Base-by-base conservation (phyloP, 2,797 vertebrate genomes). In the Acanthis flammea region DNA sequence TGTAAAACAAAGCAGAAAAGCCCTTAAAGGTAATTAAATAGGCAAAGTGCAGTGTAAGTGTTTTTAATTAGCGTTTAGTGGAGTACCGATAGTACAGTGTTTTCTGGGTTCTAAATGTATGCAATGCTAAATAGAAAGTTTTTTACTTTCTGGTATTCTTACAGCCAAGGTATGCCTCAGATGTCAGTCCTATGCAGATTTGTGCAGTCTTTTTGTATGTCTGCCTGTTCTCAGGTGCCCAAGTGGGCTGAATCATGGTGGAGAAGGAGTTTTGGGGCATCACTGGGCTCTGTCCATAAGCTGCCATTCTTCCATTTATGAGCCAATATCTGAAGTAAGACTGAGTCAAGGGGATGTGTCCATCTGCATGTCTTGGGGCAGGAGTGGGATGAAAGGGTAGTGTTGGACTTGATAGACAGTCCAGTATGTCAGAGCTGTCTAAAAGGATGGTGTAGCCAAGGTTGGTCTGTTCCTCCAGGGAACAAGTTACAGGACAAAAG, bases 361-460 rank as follows among this genome's bases (percentile, higher is more conserved):
- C 6, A 1, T 45, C 55, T 12, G 7, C 12, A 16, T 50, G n/a
- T 71, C 35, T 62, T 67, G 45, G 30, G 54, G 17, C 39, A 33
- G 39, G 30, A 47, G 18, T 14, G 13, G 28, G 66, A 23, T 33
- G 39, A 12, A 65, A 14, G 31, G 31, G 25, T 19, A 2, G 4
- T 18, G 11, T 13, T 70, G 35, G n/a, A 27, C 11, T 30, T 13
- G 13, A 58, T 24, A 62, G 33, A 31, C 68, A 37, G 35, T 72
- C 9, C 11, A 9, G 0, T 12, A 2, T 14, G 10, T 74, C 9
- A 14, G 41, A 48, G 25, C 25, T 72, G 1, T 24, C 31, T 60
- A 30, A 77, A 53, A 53, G 39, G 25, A 28, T 27, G 33, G 19
- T 47, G 33, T 51, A 65, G 25, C 44, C 33, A 31, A 31, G 25